phyloP scores from a whole-genome alignment of 2,797 vertebrate genomes.

The Chiloscyllium punctatum region DNA sequence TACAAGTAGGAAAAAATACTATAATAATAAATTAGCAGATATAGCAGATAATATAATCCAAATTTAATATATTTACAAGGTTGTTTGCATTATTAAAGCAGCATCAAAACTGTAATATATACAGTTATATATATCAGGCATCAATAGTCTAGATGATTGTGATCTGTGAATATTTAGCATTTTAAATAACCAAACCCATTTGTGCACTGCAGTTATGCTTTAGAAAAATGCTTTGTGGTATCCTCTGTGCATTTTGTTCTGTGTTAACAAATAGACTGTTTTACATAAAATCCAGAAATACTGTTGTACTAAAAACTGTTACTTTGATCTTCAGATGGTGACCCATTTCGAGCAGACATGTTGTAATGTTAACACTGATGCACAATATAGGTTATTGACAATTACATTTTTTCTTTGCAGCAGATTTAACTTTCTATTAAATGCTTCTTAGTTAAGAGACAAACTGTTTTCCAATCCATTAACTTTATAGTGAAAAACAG shows the following conservation, averaged over 20 bases:
- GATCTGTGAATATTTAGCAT: background rate
- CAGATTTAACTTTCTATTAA: slow-evolving; percentile 46
- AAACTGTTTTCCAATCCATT: slow-evolving; percentile 57
- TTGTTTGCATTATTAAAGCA: slow-evolving; percentile 14
- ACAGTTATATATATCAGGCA: background rate
- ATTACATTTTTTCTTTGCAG: slow-evolving; percentile 34
- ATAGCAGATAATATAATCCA: background rate
- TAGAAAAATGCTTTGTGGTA: background rate
- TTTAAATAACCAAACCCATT: background rate
- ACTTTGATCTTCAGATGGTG: slow-evolving; percentile 24
- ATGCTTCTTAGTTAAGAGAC: slow-evolving; percentile 54
- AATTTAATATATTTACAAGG: background rate
- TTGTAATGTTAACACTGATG: slow-evolving; percentile 23
- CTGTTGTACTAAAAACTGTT: background rate
- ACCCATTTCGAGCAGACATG: slow-evolving; percentile 17
- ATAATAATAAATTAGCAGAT: background rate
- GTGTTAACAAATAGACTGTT: slow-evolving; percentile 22
- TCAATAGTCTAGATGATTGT: slow-evolving; percentile 6
- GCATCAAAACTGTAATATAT: background rate
- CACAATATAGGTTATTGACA: slow-evolving; percentile 32
- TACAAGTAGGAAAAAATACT: background rate
- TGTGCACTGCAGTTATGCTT: background rate
- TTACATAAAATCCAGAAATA: slow-evolving; percentile 15
- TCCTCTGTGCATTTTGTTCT: background rate
- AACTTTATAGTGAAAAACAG: slow-evolving; percentile 54